phyloP scores from a whole-genome alignment of 2,888 invertebrate species.

The Leucophenga montana region DNA sequence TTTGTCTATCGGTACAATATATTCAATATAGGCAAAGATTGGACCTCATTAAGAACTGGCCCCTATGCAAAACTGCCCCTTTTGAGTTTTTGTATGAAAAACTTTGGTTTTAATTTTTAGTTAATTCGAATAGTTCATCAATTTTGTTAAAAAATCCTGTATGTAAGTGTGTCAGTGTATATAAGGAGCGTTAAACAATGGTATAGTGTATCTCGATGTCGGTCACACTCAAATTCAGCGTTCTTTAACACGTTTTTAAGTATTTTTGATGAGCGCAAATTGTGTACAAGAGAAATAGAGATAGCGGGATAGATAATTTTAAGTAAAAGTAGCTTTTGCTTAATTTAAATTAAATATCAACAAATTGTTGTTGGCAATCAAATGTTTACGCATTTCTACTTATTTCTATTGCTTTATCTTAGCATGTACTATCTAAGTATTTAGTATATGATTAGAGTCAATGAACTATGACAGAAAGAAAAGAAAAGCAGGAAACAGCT shows the following conservation, averaged over 20 bases:
- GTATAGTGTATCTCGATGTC: too few relatives aligned
- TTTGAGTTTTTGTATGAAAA: too few relatives aligned
- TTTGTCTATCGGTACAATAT: too few relatives aligned
- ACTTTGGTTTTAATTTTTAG: too few relatives aligned
- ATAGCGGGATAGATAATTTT: not conserved
- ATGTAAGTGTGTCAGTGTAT: too few relatives aligned
- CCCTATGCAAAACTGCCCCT: too few relatives aligned
- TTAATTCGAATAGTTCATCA: too few relatives aligned
- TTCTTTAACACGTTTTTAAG: not conserved
- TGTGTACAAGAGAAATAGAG: not conserved
- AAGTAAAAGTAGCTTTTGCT: not conserved
- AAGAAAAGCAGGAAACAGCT: not conserved
- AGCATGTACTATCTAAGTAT: not conserved
- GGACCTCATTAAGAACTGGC: too few relatives aligned
- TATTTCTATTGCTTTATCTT: not conserved
- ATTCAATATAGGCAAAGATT: too few relatives aligned
- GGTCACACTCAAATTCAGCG: too few relatives aligned
- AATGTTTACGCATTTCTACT: not conserved
- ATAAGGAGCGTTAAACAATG: too few relatives aligned
- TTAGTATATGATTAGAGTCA: not conserved
- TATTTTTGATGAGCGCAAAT: not conserved
- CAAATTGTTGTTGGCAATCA: not conserved
- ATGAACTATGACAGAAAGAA: constrained; percentile 1
- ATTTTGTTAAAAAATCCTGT: too few relatives aligned
- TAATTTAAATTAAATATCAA: not conserved